Conservation (phyloP, 2,113 vertebrate genomes). For the Arvicanthis niloticus region DNA sequence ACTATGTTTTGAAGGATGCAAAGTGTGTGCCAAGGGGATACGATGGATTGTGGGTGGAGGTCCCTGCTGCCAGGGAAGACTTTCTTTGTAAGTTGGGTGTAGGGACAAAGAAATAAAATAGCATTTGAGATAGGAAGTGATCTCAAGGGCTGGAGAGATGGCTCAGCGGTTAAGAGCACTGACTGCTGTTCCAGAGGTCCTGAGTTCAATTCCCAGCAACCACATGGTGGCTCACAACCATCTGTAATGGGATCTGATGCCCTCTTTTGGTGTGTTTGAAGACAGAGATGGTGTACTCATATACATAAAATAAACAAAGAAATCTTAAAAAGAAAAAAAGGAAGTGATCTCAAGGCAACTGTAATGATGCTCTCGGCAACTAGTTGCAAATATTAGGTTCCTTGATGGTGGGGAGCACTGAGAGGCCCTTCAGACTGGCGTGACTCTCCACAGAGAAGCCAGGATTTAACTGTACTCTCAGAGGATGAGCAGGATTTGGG, state of each 20-base stretch:
- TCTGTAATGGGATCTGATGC: too few species aligned
- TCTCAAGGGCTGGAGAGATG: background rate
- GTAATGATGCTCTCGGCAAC: background rate
- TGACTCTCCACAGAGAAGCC: background rate
- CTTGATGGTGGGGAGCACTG: background rate
- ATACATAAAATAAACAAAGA: too few species aligned
- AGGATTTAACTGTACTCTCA: conserved; percentile 48
- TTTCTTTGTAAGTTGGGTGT: background rate
- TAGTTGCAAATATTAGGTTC: conserved; percentile 42
- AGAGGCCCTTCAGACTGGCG: background rate
- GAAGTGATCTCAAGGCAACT: conserved; percentile 34
- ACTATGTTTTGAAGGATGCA: background rate
- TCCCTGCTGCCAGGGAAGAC: background rate
- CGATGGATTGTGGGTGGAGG: background rate
- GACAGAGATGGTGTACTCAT: too few species aligned
- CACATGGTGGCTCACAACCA: too few species aligned
- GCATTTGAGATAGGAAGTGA: background rate
- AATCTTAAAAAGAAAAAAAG: too few species aligned
- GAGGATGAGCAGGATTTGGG: conserved; percentile 45
- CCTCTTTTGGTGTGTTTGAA: too few species aligned
- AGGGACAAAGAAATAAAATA: conserved; percentile 5
- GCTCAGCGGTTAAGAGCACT: too few species aligned
- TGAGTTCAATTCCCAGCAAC: too few species aligned
- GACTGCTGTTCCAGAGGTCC: too few species aligned
- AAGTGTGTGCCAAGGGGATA: background rate